Evolutionary conservation across 2,797 vertebrate genomes (phyloP).

Genomic region (Diglossa cyanea): DNA sequence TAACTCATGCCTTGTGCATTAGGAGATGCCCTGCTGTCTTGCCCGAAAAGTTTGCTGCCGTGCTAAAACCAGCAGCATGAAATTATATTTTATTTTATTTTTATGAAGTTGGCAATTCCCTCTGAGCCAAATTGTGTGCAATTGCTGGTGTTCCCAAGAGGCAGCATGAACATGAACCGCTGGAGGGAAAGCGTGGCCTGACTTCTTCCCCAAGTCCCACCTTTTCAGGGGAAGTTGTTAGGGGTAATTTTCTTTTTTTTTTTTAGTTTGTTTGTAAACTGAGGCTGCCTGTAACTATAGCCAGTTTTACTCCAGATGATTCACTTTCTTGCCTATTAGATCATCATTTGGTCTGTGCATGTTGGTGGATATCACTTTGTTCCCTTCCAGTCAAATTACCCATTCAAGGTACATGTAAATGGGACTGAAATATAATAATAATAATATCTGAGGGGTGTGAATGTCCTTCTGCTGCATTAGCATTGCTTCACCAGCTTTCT

Average conservation of each 20-base stretch:
- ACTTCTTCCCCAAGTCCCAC: not conserved
- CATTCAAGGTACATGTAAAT: constrained; percentile 18
- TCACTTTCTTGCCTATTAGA: not conserved
- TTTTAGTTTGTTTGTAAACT: not conserved
- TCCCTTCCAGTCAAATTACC: not conserved
- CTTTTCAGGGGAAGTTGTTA: not conserved
- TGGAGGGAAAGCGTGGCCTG: not conserved
- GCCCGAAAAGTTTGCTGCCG: not conserved
- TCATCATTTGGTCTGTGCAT: constrained; percentile 1
- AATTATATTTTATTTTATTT: not conserved
- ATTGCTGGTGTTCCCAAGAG: not conserved
- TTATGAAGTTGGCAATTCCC: not conserved
- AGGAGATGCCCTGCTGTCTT: not conserved
- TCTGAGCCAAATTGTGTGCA: not conserved
- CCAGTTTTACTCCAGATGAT: not conserved
- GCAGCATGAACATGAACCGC: fast-evolving
- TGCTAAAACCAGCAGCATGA: not conserved
- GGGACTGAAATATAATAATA: not conserved
- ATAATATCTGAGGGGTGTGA: constrained; percentile 10
- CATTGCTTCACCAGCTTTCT: constrained; percentile 13
- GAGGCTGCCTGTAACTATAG: constrained; percentile 34
- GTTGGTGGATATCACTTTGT: not conserved
- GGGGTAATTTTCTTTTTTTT: not conserved
- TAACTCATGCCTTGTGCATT: not conserved
- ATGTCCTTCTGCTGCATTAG: constrained; percentile 12